Evolutionary conservation across 2,888 invertebrate genomes (phyloP).

Genomic region (Drosophila siamana): DNA sequence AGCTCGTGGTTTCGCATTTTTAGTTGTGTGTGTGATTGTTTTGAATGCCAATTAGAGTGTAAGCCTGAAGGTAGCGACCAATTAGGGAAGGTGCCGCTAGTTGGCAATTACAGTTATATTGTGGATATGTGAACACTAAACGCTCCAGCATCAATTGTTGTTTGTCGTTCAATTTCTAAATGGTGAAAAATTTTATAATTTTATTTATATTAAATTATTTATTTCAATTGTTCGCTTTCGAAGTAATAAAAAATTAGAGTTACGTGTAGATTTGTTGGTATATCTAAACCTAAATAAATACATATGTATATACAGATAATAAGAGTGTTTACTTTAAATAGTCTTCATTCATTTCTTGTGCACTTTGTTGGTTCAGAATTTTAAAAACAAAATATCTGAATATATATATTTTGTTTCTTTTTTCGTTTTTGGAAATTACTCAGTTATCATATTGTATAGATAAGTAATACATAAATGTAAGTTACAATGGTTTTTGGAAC

Average conservation of each 20-base stretch:
- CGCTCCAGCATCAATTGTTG: background rate
- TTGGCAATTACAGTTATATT: background rate
- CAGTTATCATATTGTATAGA: conserved; percentile 26
- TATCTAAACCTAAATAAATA: conserved; percentile 62
- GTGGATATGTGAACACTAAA: background rate
- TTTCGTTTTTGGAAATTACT: conserved; percentile 32
- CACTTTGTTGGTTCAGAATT: conserved; percentile 59
- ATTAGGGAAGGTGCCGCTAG: background rate
- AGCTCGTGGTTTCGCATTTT: no score
- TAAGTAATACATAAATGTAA: conserved; percentile 32
- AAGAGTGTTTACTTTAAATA: conserved; percentile 63
- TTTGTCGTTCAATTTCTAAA: no score
- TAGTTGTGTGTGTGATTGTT: no score
- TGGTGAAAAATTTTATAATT: background rate
- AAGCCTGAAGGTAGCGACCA: background rate
- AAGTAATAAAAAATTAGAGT: conserved; percentile 55
- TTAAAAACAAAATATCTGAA: conserved; percentile 42
- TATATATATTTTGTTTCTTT: conserved; percentile 5
- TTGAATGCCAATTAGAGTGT: background rate
- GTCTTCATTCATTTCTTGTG: conserved; percentile 66
- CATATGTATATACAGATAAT: conserved; percentile 64
- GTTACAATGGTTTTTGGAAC: conserved; percentile 26
- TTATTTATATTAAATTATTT: conserved; percentile 32
- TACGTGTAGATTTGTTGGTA: conserved; percentile 59
- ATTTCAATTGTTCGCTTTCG: conserved; percentile 38